Conservation (phyloP, 2,888 invertebrate genomes). For the Drosophila phalerata region DNA sequence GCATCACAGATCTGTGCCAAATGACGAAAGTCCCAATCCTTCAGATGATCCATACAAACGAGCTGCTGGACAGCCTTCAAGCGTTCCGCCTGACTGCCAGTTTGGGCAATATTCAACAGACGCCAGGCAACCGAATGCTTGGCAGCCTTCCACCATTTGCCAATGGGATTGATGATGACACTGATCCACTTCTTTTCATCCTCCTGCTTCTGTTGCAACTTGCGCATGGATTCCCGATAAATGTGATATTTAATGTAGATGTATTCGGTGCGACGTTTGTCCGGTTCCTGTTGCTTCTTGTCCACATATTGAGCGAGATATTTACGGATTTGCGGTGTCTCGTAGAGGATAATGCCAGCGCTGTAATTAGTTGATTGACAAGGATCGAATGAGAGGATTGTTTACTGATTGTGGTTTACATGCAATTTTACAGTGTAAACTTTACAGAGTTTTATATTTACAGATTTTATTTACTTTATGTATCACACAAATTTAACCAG, state of each 20-base stretch:
- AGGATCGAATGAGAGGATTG: no score
- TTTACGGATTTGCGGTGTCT: slow-evolving; percentile 80
- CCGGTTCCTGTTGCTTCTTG: slow-evolving; percentile 63
- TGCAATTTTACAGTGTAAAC: no score
- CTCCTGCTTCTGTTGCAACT: slow-evolving; percentile 82
- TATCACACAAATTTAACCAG: no score
- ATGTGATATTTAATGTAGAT: slow-evolving; percentile 87
- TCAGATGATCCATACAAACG: slow-evolving; percentile 89
- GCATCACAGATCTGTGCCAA: slow-evolving; percentile 93
- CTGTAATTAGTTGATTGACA: slow-evolving; percentile 53
- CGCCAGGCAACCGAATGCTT: slow-evolving; percentile 89
- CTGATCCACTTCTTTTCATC: slow-evolving; percentile 85
- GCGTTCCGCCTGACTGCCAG: slow-evolving; percentile 88
- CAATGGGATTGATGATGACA: slow-evolving; percentile 84
- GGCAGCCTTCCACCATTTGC: slow-evolving; percentile 88
- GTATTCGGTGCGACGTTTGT: slow-evolving; percentile 86
- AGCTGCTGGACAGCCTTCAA: slow-evolving; percentile 89
- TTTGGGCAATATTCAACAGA: slow-evolving; percentile 89
- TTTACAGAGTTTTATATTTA: no score
- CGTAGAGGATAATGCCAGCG: slow-evolving; percentile 83
- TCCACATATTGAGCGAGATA: slow-evolving; percentile 85
- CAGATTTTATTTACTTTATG: no score
- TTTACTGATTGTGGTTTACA: no score
- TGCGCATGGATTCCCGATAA: slow-evolving; percentile 85
- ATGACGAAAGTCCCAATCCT: slow-evolving; percentile 89